Evolutionary conservation across 2,888 invertebrate species (phyloP), one percentile per base, ranked within the genome.

Genomic region (Aporophyla lueneburgensis): DNA sequence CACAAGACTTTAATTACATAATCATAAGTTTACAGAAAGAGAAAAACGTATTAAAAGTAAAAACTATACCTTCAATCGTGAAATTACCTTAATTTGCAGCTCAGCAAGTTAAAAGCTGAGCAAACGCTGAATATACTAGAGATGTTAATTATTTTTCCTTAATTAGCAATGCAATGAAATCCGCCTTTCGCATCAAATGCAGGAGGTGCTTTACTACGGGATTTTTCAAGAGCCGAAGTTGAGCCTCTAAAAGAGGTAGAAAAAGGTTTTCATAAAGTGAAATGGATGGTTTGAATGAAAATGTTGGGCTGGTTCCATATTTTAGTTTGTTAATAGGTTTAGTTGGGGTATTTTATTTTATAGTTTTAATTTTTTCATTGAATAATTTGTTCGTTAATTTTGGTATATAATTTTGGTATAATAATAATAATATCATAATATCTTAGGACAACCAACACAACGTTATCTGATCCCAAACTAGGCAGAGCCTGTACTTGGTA

Each of bases 151-250:
- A 65, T 61, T 74, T 77, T 79, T 68, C 76, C 74, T 72, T 86
- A 87, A 82, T 87, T 82, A 80, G 74, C 66, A 66, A 76, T 76
- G 82, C 76, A 54, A 82, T 82, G 46, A 78, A 74, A 81, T 46
- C 66, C 74, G 40, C 66, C 58, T 68, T 69, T 63, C 65, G 63
- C 63, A 54, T 77, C 73, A 71, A 71, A 69, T 74, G 68, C 71
- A 82, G 82, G 51, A 71, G 58, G 62, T 43, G 54, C 71, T 83
- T n/a, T 33, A 49, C 71, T 33, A 33, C 33, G 33, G 33, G 58
- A 66, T 54, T 83, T 83, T 72, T 71, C 59, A 63, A 85, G 71
- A 62, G 68, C 21, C 12, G 12, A 72, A 77, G 70, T 82, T 77
- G 24, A 53, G 27, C 16, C 65, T 69, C 14, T 14, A 77, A 71